Evolutionary conservation across 1,140 invertebrate genomes (phyloP).

Genomic region (Homarus americanus): DNA sequence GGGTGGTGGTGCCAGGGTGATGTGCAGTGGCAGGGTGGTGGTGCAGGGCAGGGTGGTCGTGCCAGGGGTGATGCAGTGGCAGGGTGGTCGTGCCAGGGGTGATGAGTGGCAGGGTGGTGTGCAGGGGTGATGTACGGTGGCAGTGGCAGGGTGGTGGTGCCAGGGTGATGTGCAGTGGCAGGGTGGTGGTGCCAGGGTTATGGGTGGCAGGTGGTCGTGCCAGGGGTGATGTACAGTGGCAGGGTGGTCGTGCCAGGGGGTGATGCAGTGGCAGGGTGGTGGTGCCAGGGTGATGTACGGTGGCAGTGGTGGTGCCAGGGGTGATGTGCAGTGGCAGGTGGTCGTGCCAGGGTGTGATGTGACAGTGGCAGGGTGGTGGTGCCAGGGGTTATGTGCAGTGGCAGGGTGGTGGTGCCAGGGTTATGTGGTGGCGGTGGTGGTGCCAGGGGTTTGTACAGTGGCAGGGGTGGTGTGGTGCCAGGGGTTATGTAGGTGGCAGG

Average conservation of each 20-base stretch:
- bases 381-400: too few relatives aligned
- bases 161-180: neutral
- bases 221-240: too few relatives aligned
- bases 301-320: neutral
- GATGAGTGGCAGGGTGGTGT: neutral
- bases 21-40: too few relatives aligned
- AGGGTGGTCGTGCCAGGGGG: neutral
- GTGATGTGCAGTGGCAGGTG: neutral
- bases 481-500: neutral
- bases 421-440: too few relatives aligned
- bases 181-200: too few relatives aligned
- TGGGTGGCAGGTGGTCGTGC: neutral
- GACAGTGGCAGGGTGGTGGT: too few relatives aligned
- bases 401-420: neutral
- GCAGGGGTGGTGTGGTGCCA: neutral
- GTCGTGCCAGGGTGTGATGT: neutral
- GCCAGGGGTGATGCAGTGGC: neutral
- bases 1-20: too few relatives aligned
- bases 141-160: too few relatives aligned
- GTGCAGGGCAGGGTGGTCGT: neutral
- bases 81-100: neutral
- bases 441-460: too few relatives aligned
- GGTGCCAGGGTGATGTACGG: neutral
- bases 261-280: neutral
- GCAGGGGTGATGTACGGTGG: too few relatives aligned